phyloP scores from a whole-genome alignment of 1,140 invertebrate genomes.

The Drosophila chauvacae region DNA sequence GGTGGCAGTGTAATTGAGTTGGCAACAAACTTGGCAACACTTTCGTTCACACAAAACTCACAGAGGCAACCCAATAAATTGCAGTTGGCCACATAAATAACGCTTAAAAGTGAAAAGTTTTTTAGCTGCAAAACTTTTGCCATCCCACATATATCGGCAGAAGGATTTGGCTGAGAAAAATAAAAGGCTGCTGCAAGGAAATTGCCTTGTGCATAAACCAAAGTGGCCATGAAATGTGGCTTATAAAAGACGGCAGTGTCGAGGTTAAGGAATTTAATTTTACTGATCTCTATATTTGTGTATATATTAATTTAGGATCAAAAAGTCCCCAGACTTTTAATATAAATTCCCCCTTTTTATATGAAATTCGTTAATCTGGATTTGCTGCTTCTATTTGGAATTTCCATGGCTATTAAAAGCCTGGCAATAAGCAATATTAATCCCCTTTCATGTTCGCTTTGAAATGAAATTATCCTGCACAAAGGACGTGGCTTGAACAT shows the following conservation, averaged over 20 bases:
- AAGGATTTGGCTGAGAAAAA: conserved; percentile 31
- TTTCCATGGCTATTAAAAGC: conserved; percentile 48
- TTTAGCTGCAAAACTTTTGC: conserved; percentile 40
- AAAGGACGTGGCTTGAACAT: conserved; percentile 30
- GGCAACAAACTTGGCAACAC: conserved; percentile 61
- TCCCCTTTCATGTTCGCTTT: conserved; percentile 41
- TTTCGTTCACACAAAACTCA: conserved; percentile 23
- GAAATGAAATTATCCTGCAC: conserved; percentile 47
- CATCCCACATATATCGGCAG: conserved; percentile 38
- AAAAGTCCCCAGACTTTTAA: not conserved
- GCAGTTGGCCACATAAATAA: conserved; percentile 62
- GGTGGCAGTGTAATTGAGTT: conserved; percentile 65
- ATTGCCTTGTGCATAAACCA: conserved; percentile 33
- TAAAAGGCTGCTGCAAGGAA: conserved; percentile 5
- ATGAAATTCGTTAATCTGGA: not conserved
- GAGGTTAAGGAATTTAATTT: not conserved
- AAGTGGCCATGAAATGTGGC: conserved; percentile 38
- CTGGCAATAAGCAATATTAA: conserved; percentile 38
- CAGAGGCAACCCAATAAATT: conserved; percentile 45
- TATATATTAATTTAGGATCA: too few relatives aligned
- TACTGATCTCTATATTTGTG: not conserved
- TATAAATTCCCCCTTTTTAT: not conserved
- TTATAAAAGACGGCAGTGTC: not conserved
- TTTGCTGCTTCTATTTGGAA: conserved; percentile 11
- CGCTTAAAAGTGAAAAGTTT: conserved; percentile 49